Conservation (phyloP, 2,113 vertebrate species). For the Cryptoleucopteryx plumbea region DNA sequence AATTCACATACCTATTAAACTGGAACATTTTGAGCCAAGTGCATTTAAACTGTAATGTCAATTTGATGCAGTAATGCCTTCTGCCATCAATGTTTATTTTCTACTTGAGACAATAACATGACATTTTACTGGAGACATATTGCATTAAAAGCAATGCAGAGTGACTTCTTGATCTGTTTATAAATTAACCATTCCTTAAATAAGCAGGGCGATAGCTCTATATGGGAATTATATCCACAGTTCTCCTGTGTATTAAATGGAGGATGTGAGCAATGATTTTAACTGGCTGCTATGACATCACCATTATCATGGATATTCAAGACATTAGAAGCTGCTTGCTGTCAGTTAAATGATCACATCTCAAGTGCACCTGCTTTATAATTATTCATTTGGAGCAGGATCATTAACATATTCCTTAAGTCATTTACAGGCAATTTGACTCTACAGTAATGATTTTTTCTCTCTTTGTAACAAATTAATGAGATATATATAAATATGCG, state of each 20-base stretch:
- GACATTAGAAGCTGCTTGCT: conserved; percentile 75
- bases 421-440: conserved; percentile 76
- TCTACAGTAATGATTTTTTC: conserved; percentile 70
- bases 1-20: not conserved
- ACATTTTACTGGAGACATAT: conserved; percentile 45
- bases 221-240: conserved; percentile 42
- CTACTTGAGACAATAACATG: not conserved
- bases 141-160: conserved; percentile 41
- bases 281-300: conserved; percentile 70
- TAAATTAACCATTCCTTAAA: conserved; percentile 71
- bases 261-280: conserved; percentile 57
- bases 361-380: conserved; percentile 78
- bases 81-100: conserved; percentile 8
- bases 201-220: conserved; percentile 49
- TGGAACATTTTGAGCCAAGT: not conserved
- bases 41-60: not conserved
- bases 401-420: conserved; percentile 78
- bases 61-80: not conserved
- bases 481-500: conserved; percentile 63
- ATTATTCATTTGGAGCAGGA: conserved; percentile 74
- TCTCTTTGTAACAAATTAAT: conserved; percentile 73
- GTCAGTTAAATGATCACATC: conserved; percentile 78
- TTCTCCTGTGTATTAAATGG: conserved; percentile 66
- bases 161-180: conserved; percentile 56
- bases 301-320: conserved; percentile 73